A percentile compares a stretch with the other conserved stretches of the same genome.
phyloP scores from a whole-genome alignment of 2,888 invertebrate species.

The Drosophila colorata region DNA sequence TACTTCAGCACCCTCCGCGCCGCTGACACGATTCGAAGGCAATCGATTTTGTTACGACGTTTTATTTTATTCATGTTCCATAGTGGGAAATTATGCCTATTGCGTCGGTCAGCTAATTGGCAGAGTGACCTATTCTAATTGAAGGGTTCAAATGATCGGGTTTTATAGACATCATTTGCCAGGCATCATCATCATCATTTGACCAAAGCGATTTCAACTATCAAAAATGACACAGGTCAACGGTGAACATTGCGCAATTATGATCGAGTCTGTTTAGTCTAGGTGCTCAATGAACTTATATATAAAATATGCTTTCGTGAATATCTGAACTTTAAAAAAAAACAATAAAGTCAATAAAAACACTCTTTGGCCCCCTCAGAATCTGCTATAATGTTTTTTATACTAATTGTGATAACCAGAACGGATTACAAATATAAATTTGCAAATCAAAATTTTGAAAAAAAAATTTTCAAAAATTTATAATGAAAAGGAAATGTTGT shows the following conservation, averaged over 20 bases:
- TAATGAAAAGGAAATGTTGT: no score
- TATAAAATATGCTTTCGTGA: no score
- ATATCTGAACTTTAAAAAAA: no score
- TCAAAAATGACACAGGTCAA: slow-evolving; percentile 30
- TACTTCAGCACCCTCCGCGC: slow-evolving; percentile 20
- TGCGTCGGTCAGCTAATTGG: slow-evolving; percentile 61
- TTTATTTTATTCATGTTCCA: slow-evolving; percentile 33
- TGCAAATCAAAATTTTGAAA: no score
- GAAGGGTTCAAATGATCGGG: slow-evolving; percentile 62
- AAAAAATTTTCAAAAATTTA: no score
- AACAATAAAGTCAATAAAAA: no score
- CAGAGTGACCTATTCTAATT: slow-evolving; percentile 67
- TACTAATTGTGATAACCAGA: no score
- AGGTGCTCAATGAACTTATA: no score
- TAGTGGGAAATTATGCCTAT: slow-evolving; percentile 50
- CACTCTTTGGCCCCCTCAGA: no score
- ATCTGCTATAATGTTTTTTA: no score
- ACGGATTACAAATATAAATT: no score
- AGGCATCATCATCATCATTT: slow-evolving; percentile 1
- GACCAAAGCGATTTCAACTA: slow-evolving; percentile 8
- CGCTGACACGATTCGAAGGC: slow-evolving; percentile 63
- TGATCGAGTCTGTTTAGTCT: background rate
- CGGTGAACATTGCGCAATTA: slow-evolving; percentile 2
- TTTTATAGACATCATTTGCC: slow-evolving; percentile 20
- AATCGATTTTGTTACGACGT: slow-evolving; percentile 62